Percentiles rank a stretch among this genome's conserved stretches.
Evolutionary conservation across 2,797 vertebrate species (phyloP).

Genomic region (Micropoecilia bifurca): DNA sequence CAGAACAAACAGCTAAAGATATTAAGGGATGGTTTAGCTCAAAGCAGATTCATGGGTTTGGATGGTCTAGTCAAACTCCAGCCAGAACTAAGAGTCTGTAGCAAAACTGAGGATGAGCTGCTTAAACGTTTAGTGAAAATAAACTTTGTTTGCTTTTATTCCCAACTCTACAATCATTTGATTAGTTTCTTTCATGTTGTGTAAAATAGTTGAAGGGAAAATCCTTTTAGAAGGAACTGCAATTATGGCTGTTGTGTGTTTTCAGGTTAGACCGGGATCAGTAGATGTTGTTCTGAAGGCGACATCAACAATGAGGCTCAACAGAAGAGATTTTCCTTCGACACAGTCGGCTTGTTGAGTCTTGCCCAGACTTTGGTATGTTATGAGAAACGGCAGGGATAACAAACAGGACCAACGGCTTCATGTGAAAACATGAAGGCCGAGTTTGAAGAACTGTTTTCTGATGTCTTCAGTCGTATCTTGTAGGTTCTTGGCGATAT

Average conservation of each 20-base stretch:
- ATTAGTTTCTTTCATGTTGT: neutral
- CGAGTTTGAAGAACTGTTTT: neutral
- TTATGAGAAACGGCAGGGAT: slow-evolving; percentile 1
- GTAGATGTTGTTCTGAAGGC: neutral
- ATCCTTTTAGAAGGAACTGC: neutral
- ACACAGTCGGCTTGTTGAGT: slow-evolving; percentile 45
- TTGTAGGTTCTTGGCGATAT: neutral
- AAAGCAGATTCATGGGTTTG: neutral
- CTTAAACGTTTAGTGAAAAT: neutral
- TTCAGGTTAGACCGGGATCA: neutral
- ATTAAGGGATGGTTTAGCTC: neutral
- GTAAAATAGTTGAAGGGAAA: neutral
- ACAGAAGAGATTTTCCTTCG: slow-evolving; percentile 8
- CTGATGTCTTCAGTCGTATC: neutral
- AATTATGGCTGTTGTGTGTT: neutral
- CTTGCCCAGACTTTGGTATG: slow-evolving; percentile 55
- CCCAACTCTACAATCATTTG: neutral
- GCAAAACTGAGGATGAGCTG: neutral
- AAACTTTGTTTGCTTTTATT: neutral
- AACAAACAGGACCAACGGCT: neutral
- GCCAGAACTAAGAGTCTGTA: neutral
- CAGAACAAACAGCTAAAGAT: neutral
- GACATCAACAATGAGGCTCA: slow-evolving; percentile 13
- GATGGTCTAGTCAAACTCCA: neutral
- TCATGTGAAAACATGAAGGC: neutral